Evolutionary conservation across 2,113 vertebrate species (phyloP).

Genomic region (Hemiprocne comata): DNA sequence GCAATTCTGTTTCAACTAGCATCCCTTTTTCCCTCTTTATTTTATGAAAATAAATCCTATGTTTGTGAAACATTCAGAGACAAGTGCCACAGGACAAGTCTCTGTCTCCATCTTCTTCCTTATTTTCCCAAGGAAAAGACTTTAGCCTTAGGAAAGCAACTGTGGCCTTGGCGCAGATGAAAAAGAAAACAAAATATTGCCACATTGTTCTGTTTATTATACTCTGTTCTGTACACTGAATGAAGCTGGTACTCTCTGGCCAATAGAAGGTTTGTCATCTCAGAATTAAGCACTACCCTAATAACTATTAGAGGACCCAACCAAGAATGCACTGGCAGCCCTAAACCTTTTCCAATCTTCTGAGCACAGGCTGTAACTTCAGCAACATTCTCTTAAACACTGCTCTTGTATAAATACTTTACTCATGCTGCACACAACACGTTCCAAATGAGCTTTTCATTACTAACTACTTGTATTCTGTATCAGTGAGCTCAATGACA

Average conservation of each 20-base stretch:
- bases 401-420: conserved; percentile 2
- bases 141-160: neutral
- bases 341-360: neutral
- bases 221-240: neutral
- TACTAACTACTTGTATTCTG: conserved; percentile 41
- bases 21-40: neutral
- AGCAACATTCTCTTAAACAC: neutral
- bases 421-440: conserved; percentile 1
- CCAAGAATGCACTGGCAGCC: neutral
- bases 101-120: neutral
- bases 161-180: neutral
- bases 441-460: conserved; percentile 53
- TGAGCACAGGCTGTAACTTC: neutral
- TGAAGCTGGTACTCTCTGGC: neutral
- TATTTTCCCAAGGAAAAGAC: neutral
- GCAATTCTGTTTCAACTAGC: neutral
- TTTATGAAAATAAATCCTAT: neutral
- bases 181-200: neutral
- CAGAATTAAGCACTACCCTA: neutral
- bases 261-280: neutral
- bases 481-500: conserved; percentile 64
- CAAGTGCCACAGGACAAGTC: neutral
- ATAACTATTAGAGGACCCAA: neutral
- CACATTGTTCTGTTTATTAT: neutral
- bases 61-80: neutral